phyloP scores from a whole-genome alignment of 2,888 invertebrate genomes.

The Cotesia congregata region DNA sequence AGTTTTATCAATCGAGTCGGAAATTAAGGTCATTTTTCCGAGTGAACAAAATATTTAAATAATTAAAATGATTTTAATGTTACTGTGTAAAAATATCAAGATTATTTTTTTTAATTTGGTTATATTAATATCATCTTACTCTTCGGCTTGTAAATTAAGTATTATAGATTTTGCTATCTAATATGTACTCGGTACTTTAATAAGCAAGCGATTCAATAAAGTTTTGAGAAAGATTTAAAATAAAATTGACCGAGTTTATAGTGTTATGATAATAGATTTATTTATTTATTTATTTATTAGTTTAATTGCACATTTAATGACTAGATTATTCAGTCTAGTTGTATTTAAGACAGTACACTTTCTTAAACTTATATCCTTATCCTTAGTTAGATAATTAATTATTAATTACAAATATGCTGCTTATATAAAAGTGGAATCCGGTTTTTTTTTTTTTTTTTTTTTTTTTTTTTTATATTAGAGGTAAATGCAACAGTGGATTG shows the following conservation, averaged over 20 bases:
- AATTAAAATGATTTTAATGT: not conserved
- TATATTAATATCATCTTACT: not conserved
- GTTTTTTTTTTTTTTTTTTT: not conserved
- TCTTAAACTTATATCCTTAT: not conserved
- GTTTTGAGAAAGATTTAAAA: not conserved
- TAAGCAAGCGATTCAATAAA: slow-evolving; percentile 8
- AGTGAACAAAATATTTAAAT: not conserved
- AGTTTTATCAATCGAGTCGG: not conserved
- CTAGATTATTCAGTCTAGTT: slow-evolving; percentile 1
- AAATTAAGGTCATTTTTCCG: not conserved
- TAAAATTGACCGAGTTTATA: too few species aligned
- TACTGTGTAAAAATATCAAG: not conserved
- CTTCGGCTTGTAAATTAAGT: slow-evolving; percentile 10
- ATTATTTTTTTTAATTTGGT: not conserved
- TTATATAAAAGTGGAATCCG: not conserved
- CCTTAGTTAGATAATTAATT: not conserved
- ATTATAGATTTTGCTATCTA: slow-evolving; percentile 13
- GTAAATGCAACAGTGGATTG: too few species aligned
- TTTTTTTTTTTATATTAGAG: too few species aligned
- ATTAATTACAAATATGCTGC: not conserved
- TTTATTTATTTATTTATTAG: not conserved
- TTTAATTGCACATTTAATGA: not conserved
- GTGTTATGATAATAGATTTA: too few species aligned
- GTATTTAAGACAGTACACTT: not conserved
- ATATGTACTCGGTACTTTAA: not conserved